Conservation (phyloP, 2,888 invertebrate genomes). For the Portevinia maculata region DNA sequence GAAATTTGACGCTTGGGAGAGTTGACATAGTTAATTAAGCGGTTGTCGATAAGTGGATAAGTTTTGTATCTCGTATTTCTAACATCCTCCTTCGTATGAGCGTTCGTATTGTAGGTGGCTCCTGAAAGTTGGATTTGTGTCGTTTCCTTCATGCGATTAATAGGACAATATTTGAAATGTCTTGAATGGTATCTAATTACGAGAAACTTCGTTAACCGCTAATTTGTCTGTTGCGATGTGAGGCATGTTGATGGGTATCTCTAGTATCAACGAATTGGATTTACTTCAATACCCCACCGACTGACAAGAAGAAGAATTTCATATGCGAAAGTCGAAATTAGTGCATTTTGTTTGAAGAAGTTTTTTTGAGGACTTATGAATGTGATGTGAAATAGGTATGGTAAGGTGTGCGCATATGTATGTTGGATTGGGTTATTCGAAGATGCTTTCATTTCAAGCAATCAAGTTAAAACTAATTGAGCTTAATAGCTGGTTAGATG, state of each 20-base stretch:
- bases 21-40: constrained; percentile 59
- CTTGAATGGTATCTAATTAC: constrained; percentile 48
- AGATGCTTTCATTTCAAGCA: no score
- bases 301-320: no score
- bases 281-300: no score
- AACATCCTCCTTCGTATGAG: background rate
- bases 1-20: constrained; percentile 28
- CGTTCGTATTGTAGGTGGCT: no score
- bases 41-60: constrained; percentile 44
- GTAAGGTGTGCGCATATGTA: no score
- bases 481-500: no score
- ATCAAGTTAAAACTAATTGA: no score
- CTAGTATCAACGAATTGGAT: constrained; percentile 24
- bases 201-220: constrained; percentile 50
- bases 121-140: background rate
- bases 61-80: constrained; percentile 20
- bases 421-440: no score
- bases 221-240: constrained; percentile 29
- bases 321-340: no score
- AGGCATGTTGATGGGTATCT: constrained; percentile 7
- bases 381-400: no score
- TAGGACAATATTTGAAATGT: constrained; percentile 40
- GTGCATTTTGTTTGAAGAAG: no score
- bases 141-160: constrained; percentile 29
- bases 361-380: no score